Percentiles rank a stretch among this genome's conserved stretches.
Conservation (phyloP, 2,797 vertebrate species). For the Tapirus indicus region DNA sequence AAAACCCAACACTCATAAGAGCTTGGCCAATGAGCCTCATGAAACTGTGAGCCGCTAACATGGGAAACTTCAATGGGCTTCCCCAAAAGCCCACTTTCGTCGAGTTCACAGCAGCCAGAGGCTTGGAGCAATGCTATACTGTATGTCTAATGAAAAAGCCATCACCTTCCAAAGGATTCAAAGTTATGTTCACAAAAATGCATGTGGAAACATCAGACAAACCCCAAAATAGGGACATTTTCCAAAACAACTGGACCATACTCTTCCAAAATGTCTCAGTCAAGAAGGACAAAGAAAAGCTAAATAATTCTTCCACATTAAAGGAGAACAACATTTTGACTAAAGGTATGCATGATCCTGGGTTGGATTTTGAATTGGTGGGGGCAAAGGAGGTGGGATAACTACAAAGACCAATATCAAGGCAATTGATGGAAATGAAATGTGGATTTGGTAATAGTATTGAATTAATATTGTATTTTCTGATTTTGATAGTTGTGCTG, state of each 20-base stretch:
- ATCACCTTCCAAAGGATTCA: not conserved
- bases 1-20: not conserved
- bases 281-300: not conserved
- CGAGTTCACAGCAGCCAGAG: not conserved
- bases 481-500: not conserved
- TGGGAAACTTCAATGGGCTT: not conserved
- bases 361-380: not conserved
- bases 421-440: not conserved
- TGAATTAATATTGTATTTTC: not conserved
- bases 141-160: not conserved
- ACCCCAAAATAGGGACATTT: not conserved
- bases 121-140: not conserved
- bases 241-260: not conserved
- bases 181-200: not conserved
- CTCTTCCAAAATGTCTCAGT: not conserved
- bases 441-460: not conserved
- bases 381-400: fast-evolving
- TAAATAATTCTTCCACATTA: not conserved
- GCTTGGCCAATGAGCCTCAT: not conserved
- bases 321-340: not conserved
- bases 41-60: not conserved
- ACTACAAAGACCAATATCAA: fast-evolving
- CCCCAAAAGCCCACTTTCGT: not conserved
- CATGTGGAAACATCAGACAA: not conserved
- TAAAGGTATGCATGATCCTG: not conserved